Conservation (phyloP, 2,797 vertebrate species). For the Iguana delicatissima region DNA sequence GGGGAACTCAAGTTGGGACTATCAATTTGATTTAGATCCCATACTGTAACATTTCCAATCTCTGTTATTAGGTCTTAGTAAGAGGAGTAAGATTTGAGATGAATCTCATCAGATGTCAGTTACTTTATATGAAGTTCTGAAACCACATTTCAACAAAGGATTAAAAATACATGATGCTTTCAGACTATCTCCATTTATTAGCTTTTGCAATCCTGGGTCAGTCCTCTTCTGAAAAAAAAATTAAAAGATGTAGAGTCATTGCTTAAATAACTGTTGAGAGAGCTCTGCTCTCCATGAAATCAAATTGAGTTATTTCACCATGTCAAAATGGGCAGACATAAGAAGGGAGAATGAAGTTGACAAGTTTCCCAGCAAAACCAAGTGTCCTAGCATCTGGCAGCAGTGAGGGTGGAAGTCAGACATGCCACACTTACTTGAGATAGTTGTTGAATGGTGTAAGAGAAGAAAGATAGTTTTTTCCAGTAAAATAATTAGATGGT, state of each 20-base stretch:
- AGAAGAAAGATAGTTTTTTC: not conserved
- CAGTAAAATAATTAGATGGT: not conserved
- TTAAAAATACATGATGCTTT: not conserved
- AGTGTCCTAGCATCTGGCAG: not conserved
- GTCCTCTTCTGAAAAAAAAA: not conserved
- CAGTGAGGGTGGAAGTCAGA: not conserved
- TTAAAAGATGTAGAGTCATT: not conserved
- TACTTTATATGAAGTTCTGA: not conserved
- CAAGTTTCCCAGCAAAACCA: constrained; percentile 5
- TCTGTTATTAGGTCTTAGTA: no score
- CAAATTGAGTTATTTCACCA: not conserved
- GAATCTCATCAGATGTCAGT: not conserved
- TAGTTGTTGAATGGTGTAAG: not conserved
- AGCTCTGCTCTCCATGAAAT: not conserved
- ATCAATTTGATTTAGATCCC: no score
- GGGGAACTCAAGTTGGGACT: no score
- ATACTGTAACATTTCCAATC: no score
- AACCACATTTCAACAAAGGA: not conserved
- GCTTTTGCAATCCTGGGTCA: not conserved
- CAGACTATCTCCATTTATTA: not conserved
- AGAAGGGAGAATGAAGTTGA: not conserved
- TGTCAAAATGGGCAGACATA: not conserved
- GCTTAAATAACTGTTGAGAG: not conserved
- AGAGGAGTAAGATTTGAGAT: not conserved
- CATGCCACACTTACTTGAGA: not conserved